Evolutionary conservation across 1,140 invertebrate genomes (phyloP).

Genomic region (Bombus huntii): DNA sequence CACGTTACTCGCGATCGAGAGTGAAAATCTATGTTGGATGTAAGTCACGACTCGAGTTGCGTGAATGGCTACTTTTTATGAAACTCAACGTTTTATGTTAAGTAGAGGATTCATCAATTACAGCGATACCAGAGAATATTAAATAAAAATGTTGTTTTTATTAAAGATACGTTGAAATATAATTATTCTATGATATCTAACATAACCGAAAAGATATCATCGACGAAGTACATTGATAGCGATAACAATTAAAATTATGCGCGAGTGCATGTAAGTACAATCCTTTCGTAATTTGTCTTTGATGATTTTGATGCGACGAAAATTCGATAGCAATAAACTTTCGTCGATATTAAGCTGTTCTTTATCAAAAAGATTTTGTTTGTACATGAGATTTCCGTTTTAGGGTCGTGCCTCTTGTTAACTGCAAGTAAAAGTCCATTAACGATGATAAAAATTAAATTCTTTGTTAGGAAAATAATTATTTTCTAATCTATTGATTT

Average conservation of each 20-base stretch:
- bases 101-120: background rate
- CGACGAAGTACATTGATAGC: background rate
- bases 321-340: background rate
- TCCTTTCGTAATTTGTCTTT: background rate
- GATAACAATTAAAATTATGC: background rate
- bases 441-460: background rate
- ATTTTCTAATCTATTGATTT: background rate
- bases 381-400: background rate
- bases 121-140: background rate
- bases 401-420: conserved; percentile 13
- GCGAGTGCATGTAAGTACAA: conserved; percentile 17
- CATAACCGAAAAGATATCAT: background rate
- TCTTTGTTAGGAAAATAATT: background rate
- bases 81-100: no score
- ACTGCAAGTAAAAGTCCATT: no score
- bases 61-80: no score
- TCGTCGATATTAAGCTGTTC: background rate
- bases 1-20: conserved; percentile 20
- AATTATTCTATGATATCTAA: conserved; percentile 19
- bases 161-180: background rate
- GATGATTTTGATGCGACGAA: background rate
- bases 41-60: background rate
- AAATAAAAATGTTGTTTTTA: conserved; percentile 54
- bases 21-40: conserved; percentile 21
- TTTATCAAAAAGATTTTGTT: background rate